Evolutionary conservation across 2,113 vertebrate genomes (phyloP).

Genomic region (Peromyscus polionotus): DNA sequence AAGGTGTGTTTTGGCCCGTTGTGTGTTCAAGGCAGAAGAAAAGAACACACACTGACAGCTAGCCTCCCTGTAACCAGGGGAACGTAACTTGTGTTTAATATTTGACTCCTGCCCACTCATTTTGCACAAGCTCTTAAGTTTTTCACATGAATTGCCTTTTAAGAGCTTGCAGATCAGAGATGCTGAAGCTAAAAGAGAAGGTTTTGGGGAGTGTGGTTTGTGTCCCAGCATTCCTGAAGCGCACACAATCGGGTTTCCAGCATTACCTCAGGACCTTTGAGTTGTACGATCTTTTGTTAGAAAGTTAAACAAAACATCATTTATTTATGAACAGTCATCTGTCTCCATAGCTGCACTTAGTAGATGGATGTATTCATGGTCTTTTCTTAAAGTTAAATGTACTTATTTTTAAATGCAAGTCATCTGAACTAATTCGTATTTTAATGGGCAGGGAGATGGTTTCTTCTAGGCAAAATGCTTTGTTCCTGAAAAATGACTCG

Average conservation of each 20-base stretch:
- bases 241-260: background rate
- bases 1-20: constrained; percentile 62
- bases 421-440: background rate
- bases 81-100: constrained; percentile 11
- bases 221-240: background rate
- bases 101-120: constrained; percentile 57
- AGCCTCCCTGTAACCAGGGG: constrained; percentile 12
- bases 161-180: constrained; percentile 14
- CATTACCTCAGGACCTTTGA: constrained; percentile 31
- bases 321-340: background rate
- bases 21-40: constrained; percentile 66
- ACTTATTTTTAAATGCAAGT: background rate
- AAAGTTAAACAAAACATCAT: constrained; percentile 11
- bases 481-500: background rate
- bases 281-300: background rate
- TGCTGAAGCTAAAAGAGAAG: background rate
- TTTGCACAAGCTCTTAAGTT: constrained; percentile 48
- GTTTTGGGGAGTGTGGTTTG: background rate
- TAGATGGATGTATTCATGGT: background rate
- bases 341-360: background rate
- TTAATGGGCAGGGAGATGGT: background rate
- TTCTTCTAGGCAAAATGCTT: background rate
- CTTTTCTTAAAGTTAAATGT: background rate
- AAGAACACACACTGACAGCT: constrained; percentile 39
- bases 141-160: constrained; percentile 26